Conservation (phyloP, 2,888 invertebrate species). For the Euphydryas editha region DNA sequence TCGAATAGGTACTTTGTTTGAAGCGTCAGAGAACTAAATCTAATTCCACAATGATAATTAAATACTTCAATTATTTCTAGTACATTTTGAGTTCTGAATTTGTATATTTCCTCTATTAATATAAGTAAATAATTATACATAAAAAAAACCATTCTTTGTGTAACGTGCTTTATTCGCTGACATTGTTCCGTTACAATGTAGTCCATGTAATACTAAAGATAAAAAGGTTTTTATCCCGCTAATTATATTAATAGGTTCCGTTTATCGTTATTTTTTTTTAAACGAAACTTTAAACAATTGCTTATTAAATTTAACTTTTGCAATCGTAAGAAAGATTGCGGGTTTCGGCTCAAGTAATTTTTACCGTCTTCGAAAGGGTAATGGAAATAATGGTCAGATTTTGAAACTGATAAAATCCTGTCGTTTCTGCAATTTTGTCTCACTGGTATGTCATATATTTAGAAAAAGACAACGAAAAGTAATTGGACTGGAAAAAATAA, state of each 20-base stretch:
- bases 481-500: too few relatives aligned
- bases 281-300: constrained; percentile 7
- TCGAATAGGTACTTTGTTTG: too few relatives aligned
- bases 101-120: too few relatives aligned
- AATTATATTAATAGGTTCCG: constrained; percentile 4
- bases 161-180: not conserved
- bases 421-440: constrained; percentile 48
- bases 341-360: constrained; percentile 47
- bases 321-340: constrained; percentile 29
- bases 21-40: too few relatives aligned
- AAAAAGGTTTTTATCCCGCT: not conserved
- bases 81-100: too few relatives aligned
- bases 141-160: not conserved
- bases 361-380: constrained; percentile 51
- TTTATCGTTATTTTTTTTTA: not conserved
- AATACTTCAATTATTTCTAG: too few relatives aligned
- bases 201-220: not conserved
- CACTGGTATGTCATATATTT: constrained; percentile 35
- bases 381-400: constrained; percentile 63
- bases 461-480: not conserved
- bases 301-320: constrained; percentile 23
- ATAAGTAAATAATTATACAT: too few relatives aligned
- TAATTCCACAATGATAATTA: too few relatives aligned
- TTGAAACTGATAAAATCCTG: constrained; percentile 62
- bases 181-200: not conserved